phyloP scores from a whole-genome alignment of 2,888 invertebrate species.

The Synanthedon formicaeformis region DNA sequence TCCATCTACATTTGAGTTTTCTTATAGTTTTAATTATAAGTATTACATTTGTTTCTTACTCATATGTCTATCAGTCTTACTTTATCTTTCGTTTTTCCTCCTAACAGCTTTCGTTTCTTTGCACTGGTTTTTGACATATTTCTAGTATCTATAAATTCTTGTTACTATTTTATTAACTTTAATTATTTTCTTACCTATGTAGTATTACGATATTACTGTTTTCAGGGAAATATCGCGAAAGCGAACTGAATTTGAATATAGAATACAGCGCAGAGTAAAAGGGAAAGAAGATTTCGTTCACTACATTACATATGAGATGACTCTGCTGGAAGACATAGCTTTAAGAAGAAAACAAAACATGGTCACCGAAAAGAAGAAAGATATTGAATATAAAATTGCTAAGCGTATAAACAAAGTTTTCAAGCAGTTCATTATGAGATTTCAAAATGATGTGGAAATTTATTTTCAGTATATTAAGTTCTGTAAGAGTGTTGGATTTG shows the following conservation, averaged over 20 bases:
- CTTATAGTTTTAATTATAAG: too few species aligned
- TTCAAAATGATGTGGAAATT: conserved; percentile 78
- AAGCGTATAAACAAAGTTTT: conserved; percentile 81
- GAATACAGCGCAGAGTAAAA: conserved; percentile 76
- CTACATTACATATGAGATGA: conserved; percentile 79
- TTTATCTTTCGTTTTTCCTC: too few species aligned
- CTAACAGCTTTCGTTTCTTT: too few species aligned
- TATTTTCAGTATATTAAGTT: conserved; percentile 86
- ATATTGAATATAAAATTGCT: conserved; percentile 77
- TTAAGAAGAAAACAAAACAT: conserved; percentile 70
- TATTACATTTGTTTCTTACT: too few species aligned
- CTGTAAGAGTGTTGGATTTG: conserved; percentile 74
- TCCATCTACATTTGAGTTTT: too few species aligned
- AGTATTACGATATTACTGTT: background rate
- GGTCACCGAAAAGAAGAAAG: conserved; percentile 71
- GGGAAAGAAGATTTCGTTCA: conserved; percentile 77
- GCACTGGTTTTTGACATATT: too few species aligned
- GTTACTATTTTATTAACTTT: too few species aligned
- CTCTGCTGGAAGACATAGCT: conserved; percentile 74
- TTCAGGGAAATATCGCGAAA: conserved; percentile 76
- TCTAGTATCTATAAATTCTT: too few species aligned
- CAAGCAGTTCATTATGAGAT: conserved; percentile 75
- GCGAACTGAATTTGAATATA: conserved; percentile 79
- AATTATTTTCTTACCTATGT: too few species aligned
- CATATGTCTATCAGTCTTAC: too few species aligned